Conservation (phyloP, 2,113 vertebrate genomes). For the Noctilio leporinus region DNA sequence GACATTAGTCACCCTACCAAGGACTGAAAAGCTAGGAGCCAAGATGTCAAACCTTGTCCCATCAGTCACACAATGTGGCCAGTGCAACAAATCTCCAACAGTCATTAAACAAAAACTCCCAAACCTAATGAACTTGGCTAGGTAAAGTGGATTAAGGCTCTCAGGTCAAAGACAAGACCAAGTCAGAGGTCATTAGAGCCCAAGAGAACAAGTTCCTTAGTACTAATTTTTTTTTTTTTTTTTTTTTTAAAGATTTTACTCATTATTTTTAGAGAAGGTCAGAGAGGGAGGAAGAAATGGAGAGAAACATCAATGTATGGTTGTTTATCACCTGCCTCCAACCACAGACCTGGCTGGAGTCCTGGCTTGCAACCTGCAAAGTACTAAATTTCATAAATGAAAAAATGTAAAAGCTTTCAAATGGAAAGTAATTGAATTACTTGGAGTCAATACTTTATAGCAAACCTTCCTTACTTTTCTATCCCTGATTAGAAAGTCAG, state of each 20-base stretch:
- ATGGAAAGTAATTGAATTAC: not conserved
- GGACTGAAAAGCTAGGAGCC: not conserved
- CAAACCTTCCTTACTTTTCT: not conserved
- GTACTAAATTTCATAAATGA: not conserved
- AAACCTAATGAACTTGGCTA: not conserved
- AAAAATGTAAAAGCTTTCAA: not conserved
- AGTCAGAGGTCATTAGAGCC: not conserved
- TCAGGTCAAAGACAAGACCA: constrained; percentile 9
- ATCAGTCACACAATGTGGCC: not conserved
- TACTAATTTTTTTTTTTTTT: no score
- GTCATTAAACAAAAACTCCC: not conserved
- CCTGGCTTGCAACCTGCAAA: no score
- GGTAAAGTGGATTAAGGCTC: not conserved
- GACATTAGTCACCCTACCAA: not conserved
- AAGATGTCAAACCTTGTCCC: not conserved
- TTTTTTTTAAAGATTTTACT: no score
- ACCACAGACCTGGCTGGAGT: no score
- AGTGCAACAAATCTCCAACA: not conserved
- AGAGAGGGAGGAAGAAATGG: no score
- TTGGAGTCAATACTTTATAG: not conserved
- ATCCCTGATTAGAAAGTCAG: not conserved
- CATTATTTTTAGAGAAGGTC: no score
- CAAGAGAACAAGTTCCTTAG: not conserved
- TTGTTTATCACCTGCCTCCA: no score
- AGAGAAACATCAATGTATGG: no score